Evolutionary conservation across 2,113 vertebrate species (phyloP), one percentile per base, ranked within the genome.

Genomic region (Piprites chloris): DNA sequence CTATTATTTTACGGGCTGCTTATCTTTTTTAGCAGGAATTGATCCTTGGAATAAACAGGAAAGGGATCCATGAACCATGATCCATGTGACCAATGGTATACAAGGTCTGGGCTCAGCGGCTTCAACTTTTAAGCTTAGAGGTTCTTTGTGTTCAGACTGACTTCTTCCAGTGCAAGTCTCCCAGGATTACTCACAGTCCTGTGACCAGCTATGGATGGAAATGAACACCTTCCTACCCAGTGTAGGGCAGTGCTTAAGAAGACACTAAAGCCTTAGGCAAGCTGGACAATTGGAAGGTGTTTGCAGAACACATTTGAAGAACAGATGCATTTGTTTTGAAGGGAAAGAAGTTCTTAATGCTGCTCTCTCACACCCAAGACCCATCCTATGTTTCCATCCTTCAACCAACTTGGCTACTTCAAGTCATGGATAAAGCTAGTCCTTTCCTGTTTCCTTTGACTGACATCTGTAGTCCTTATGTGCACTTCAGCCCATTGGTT

Each of bases 71-170:
- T 0, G 4, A 87, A 32, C 23, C 16, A 16, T 24, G 49, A 24
- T 55, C 26, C 30, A 71, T 42, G 12, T 61, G 35, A 47, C 20
- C 44, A 33, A 28, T 71, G 35, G 42, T n/a, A 26, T 3, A 0
- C 59, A 55, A 88, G 14, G 9, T 63, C 55, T 74, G 32, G 16
- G 19, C 46, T 27, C 41, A 53, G 39, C 66, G 17, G 23, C 22
- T 61, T 78, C 35, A 75, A 5, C 14, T 15, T 68, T 89, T 49
- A 56, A n/a, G 9, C 12, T 23, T 8, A 12, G 17, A 10, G 3
- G 7, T 67, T 74, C 1, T 2, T 11, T 53, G 41, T 37, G 41
- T 37, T 49, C 1, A 0, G 15, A 26, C 20, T 52, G 39, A 28
- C 50, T 92, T 75, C 66, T 69, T 37, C 30, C 30, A 61, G 15